phyloP scores from a whole-genome alignment of 2,888 invertebrate genomes.

The Keiferia lycopersicella region DNA sequence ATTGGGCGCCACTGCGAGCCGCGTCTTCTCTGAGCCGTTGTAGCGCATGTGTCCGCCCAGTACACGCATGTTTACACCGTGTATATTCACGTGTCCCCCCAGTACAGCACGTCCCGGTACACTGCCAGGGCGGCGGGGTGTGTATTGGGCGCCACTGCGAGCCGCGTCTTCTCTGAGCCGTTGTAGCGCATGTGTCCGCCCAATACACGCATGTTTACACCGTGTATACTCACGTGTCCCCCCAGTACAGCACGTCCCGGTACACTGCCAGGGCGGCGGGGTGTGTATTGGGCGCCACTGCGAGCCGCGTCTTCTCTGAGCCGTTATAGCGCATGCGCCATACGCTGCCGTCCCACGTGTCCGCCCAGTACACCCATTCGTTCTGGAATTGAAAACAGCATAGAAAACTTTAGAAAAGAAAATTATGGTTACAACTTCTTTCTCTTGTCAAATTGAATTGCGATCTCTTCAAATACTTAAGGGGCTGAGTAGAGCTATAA shows the following conservation, averaged over 20 bases:
- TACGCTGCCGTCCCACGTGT: constrained; percentile 85
- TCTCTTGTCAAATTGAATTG: no score
- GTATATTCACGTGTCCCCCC: constrained; percentile 78
- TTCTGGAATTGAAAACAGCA: constrained; percentile 45
- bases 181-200: no score
- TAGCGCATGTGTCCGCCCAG: constrained; percentile 90
- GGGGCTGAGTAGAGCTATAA: no score
- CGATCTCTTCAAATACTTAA: no score
- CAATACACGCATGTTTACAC: no score
- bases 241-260: constrained; percentile 86
- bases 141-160: no score
- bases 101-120: constrained; percentile 82
- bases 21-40: constrained; percentile 59
- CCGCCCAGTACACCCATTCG: constrained; percentile 90
- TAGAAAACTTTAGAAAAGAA: no score
- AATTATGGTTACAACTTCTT: no score
- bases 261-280: constrained; percentile 85
- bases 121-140: no score
- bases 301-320: constrained; percentile 66
- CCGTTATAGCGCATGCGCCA: constrained; percentile 84
- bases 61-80: constrained; percentile 83
- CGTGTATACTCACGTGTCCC: constrained; percentile 85
- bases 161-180: no score
- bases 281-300: constrained; percentile 77
- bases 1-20: constrained; percentile 76